phyloP scores from a whole-genome alignment of 2,888 invertebrate species.

The Tridacna crocea region DNA sequence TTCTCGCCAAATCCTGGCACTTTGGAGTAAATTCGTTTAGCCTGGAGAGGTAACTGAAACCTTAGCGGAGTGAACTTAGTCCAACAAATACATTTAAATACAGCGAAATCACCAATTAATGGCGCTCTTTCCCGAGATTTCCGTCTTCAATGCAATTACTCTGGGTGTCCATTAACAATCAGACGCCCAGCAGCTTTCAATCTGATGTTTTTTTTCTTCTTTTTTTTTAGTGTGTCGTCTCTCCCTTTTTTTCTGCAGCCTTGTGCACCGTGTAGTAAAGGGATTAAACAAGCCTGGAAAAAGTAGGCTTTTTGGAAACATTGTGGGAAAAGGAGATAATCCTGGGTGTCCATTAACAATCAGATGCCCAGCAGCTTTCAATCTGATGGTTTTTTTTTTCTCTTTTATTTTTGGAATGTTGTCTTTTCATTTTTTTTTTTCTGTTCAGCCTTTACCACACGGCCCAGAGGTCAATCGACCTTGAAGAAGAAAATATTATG shows the following conservation, averaged over 20 bases:
- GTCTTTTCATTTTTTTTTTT: no score
- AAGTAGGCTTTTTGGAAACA: no score
- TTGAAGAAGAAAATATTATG: no score
- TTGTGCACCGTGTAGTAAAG: no score
- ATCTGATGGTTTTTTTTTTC: constrained; percentile 3
- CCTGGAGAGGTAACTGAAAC: constrained; percentile 52
- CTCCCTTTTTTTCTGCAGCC: no score
- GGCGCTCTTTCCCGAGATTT: constrained; percentile 38
- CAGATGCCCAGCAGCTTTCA: constrained; percentile 12
- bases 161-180: constrained; percentile 19
- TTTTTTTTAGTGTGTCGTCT: not conserved
- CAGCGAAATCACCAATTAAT: constrained; percentile 51
- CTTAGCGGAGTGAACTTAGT: constrained; percentile 35
- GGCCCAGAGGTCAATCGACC: no score
- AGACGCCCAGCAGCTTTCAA: constrained; percentile 16
- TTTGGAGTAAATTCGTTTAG: constrained; percentile 52
- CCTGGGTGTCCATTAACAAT: constrained; percentile 20
- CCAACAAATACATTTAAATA: constrained; percentile 59
- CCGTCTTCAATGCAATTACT: constrained; percentile 29
- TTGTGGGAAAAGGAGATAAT: no score
- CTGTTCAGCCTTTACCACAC: no score
- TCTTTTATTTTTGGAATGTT: not conserved
- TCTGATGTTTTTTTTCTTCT: constrained; percentile 2
- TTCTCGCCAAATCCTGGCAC: constrained; percentile 23
- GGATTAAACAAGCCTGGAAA: no score